A percentile compares a stretch with the other conserved stretches of the same genome.
Evolutionary conservation across 1,140 invertebrate species (phyloP).

Genomic region (Monochamus saltuarius): DNA sequence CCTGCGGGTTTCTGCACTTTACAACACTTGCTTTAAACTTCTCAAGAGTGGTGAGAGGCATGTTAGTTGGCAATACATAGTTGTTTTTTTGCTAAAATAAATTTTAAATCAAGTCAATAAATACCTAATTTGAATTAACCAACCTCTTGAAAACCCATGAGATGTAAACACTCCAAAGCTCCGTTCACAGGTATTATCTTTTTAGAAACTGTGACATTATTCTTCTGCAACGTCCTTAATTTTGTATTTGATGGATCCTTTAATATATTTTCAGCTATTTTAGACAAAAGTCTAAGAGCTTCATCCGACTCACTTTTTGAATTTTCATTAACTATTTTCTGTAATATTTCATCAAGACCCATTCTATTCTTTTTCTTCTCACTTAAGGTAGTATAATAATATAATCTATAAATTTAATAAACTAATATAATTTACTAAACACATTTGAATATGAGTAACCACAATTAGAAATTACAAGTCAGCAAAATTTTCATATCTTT

Average conservation of each 20-base stretch:
- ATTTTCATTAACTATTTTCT: conserved; percentile 22
- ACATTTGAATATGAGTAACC: no score
- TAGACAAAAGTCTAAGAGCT: conserved; percentile 34
- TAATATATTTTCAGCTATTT: conserved; percentile 45
- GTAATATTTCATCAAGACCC: conserved; percentile 27
- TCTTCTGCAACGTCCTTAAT: conserved; percentile 42
- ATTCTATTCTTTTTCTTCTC: conserved; percentile 4
- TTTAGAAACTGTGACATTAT: conserved; percentile 35
- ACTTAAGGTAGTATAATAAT: no score
- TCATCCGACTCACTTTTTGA: conserved; percentile 22
- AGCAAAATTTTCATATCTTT: no score
- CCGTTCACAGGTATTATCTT: conserved; percentile 40
- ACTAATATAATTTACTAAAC: no score
- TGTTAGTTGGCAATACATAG: conserved; percentile 22
- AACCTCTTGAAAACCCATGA: conserved; percentile 48
- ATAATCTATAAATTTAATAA: no score
- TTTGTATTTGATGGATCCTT: conserved; percentile 40
- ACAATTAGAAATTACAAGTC: no score
- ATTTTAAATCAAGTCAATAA: conserved; percentile 17
- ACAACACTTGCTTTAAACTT: conserved; percentile 23
- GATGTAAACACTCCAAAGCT: conserved; percentile 38
- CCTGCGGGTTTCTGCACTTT: conserved; percentile 11
- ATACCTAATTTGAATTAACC: conserved; percentile 10
- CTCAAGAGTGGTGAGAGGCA: conserved; percentile 18
- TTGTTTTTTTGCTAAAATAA: conserved; percentile 27